These are phyloP conservation scores for Microctenopoma steveboyesi DNA, from an alignment of 2,797 vertebrate species.

Conservation along the genomic window DNA sequence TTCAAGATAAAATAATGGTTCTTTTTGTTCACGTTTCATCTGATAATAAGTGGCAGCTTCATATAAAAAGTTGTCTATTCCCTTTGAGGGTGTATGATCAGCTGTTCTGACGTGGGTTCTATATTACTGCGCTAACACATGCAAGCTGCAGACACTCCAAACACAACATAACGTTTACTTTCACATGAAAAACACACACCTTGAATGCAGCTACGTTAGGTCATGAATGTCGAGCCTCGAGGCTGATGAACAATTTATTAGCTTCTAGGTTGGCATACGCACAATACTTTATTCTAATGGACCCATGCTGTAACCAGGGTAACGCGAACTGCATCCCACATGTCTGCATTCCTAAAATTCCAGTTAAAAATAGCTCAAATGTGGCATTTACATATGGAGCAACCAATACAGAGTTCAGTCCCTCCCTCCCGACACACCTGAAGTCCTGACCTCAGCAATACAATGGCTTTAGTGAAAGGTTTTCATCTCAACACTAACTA, in stretches of 20 bases:
- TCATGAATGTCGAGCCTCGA: conserved; percentile 37
- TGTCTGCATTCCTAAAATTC: conserved; percentile 5
- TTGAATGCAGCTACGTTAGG: conserved; percentile 22
- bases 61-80: neutral
- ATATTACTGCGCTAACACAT: conserved; percentile 26
- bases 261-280: conserved; percentile 43
- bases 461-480: conserved; percentile 35
- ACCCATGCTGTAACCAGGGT: neutral
- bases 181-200: neutral
- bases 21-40: neutral
- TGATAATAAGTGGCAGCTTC: neutral
- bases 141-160: conserved; percentile 43
- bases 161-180: conserved; percentile 5
- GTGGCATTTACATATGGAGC: conserved; percentile 3
- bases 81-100: neutral
- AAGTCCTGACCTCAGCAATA: conserved; percentile 51
- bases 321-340: conserved; percentile 9
- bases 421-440: neutral
- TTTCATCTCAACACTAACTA: conserved; percentile 26
- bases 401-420: conserved; percentile 1
- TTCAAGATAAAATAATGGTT: neutral
- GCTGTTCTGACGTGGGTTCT: neutral
- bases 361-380: conserved; percentile 26
- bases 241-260: conserved; percentile 54
- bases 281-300: conserved; percentile 28